A percentile compares a stretch with the other conserved stretches of the same genome.
Conservation (phyloP, 2,888 invertebrate species). For the Cactoblastis cactorum region DNA sequence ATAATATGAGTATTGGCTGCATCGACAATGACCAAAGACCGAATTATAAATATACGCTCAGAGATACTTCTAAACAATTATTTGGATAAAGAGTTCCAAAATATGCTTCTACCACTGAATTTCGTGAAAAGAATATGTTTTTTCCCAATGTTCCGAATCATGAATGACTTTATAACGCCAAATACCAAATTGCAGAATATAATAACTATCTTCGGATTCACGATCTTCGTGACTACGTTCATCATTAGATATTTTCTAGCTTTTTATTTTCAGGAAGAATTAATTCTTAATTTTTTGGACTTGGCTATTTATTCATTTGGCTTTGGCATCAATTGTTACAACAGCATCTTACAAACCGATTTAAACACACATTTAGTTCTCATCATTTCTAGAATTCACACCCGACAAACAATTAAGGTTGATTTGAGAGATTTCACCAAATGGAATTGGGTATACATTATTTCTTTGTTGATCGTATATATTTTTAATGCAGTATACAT, state of each 20-base stretch:
- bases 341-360: not conserved
- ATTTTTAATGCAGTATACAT: not conserved
- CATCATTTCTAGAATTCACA: not conserved
- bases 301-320: not conserved
- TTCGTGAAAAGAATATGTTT: not conserved
- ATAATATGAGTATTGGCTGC: no score
- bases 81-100: not conserved
- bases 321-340: not conserved
- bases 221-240: not conserved
- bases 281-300: not conserved
- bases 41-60: not conserved
- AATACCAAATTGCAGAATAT: not conserved
- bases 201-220: not conserved
- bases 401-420: not conserved
- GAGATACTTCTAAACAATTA: not conserved
- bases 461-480: not conserved
- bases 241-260: not conserved
- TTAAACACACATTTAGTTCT: not conserved
- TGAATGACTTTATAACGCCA: slow-evolving; percentile 3
- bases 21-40: not conserved
- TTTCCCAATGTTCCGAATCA: not conserved
- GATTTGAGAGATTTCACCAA: not conserved
- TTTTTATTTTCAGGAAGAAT: not conserved
- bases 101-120: not conserved
- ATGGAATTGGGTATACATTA: slow-evolving; percentile 1